phyloP scores from a whole-genome alignment of 2,113 vertebrate genomes.

The Conger conger region DNA sequence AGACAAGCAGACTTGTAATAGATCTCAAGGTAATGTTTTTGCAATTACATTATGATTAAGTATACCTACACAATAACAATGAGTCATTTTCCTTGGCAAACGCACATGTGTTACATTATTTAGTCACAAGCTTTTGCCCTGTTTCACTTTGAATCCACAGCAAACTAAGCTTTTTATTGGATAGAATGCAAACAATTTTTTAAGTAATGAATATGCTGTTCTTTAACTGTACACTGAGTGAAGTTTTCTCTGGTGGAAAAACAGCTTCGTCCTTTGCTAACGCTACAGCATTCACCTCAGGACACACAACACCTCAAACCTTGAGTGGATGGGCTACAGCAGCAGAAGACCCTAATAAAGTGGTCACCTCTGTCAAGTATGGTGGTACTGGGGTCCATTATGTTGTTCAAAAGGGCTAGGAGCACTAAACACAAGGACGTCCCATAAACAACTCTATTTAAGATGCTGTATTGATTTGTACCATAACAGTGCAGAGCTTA shows the following conservation, averaged over 20 bases:
- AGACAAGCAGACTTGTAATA: background rate
- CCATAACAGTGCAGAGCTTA: background rate
- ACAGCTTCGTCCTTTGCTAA: background rate
- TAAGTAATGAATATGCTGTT: background rate
- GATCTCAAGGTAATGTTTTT: background rate
- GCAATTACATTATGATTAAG: background rate
- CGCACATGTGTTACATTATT: background rate
- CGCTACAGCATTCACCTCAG: background rate
- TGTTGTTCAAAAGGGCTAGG: background rate
- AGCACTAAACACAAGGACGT: no score
- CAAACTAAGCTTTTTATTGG: background rate
- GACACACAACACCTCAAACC: background rate
- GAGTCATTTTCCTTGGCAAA: background rate
- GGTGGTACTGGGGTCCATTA: background rate
- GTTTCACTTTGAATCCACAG: background rate
- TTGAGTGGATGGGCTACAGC: no score
- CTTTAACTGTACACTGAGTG: background rate
- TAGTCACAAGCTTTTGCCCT: background rate
- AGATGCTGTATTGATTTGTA: background rate
- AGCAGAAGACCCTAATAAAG: no score
- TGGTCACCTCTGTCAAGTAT: no score
- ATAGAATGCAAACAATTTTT: background rate
- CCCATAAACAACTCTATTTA: background rate
- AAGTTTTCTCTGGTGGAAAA: background rate
- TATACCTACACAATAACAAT: background rate